These are phyloP conservation scores for Falco peregrinus DNA, from an alignment of 2,797 vertebrate genomes.

Conservation along the genomic window DNA sequence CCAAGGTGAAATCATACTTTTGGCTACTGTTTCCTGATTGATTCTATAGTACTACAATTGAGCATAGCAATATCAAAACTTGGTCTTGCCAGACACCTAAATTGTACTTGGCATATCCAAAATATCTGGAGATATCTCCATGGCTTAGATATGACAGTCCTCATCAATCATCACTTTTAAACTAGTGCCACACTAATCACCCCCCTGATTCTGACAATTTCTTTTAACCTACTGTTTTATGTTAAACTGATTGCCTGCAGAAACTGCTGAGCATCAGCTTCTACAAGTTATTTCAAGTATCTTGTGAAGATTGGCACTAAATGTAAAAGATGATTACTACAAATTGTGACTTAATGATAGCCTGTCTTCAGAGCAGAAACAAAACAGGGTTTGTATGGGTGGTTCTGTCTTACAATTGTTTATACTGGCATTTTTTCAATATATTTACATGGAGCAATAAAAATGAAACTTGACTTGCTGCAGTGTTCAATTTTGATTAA, in stretches of 20 bases:
- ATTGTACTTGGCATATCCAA: neutral
- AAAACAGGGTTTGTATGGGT: neutral
- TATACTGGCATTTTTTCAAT: conserved; percentile 31
- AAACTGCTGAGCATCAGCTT: conserved; percentile 20
- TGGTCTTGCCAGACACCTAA: neutral
- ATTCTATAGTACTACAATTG: neutral
- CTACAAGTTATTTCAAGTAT: conserved; percentile 22
- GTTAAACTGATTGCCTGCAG: neutral
- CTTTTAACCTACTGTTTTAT: conserved; percentile 7
- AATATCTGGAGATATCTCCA: neutral
- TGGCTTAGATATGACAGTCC: neutral
- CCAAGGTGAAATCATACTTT: neutral
- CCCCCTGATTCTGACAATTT: neutral
- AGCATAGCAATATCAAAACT: neutral
- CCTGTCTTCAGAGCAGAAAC: conserved; percentile 19
- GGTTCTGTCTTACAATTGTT: conserved; percentile 18
- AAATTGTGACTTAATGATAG: conserved; percentile 49
- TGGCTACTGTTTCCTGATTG: neutral
- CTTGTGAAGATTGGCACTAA: conserved; percentile 17
- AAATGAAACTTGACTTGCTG: conserved; percentile 25
- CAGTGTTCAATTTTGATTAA: conserved; percentile 33
- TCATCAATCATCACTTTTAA: neutral
- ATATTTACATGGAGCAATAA: conserved; percentile 35
- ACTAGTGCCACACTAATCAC: neutral
- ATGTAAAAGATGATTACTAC: conserved; percentile 23